Evolutionary conservation across 2,797 vertebrate genomes (phyloP), one percentile per base, ranked within the genome.

Genomic region (Myotis findleyi): DNA sequence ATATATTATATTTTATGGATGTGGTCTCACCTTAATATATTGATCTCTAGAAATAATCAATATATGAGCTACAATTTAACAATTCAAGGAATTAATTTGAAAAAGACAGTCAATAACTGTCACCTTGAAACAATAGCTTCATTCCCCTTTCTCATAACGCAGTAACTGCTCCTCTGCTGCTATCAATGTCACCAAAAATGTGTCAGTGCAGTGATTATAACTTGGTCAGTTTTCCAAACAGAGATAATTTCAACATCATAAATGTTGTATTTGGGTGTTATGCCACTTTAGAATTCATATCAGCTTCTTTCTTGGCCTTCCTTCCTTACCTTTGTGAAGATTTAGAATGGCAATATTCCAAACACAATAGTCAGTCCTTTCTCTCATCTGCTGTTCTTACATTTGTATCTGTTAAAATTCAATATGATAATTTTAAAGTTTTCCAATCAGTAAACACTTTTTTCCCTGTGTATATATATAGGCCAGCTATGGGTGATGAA

Each of bases 31-130:
- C 38, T 92, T 94, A 91, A 89, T 53, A 75, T 71, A 92, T 66
- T 93, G 69, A 89, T 89, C 25, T 94, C 38, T 41, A 91, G 51
- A 76, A 94, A 59, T 64, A 92, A 94, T 89, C 57, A 83, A 82
- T 96, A 80, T 13, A 57, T 66, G 51, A 91, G 55, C 20, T 66
- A 51, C 21, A 81, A 89, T 53, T 93, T 75, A 89, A 87, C 44
- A 87, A 77, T 86, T 85, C 20, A 73, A 84, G 5, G 41, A 77
- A 77, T 96, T 87, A 87, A 92, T 84, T 93, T 96, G 89, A 87
- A 77, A 75, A 89, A 91, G 36, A 16, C 20, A 84, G 71, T 75
- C 47, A 76, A 68, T 93, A 84, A 36, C 27, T 77, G 87, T 90
- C 47, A 87, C 20, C 47, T 84, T 89, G 47, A 18, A 53, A 83